Conservation (phyloP, 2,888 invertebrate genomes). For the Orthonychiurus folsomi region DNA sequence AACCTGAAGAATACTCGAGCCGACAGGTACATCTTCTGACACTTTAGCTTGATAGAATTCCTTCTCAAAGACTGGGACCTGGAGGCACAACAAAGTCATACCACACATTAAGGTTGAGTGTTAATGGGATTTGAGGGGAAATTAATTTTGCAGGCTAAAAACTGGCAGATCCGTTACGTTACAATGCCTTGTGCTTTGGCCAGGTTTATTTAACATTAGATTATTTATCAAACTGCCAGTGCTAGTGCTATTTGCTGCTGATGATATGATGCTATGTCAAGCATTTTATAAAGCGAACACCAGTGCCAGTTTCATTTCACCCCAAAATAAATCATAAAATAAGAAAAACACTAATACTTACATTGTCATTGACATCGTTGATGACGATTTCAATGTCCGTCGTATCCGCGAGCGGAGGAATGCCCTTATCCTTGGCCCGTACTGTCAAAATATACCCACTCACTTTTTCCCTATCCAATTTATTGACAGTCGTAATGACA, state of each 20-base stretch:
- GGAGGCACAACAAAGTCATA: background rate
- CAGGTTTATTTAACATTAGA: too few species aligned
- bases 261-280: too few species aligned
- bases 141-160: too few species aligned
- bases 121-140: too few species aligned
- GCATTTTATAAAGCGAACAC: too few species aligned
- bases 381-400: slow-evolving; percentile 93
- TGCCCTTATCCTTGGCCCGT: slow-evolving; percentile 85
- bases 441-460: slow-evolving; percentile 77
- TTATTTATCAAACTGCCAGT: too few species aligned
- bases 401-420: slow-evolving; percentile 80
- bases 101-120: slow-evolving; percentile 48
- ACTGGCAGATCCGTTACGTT: too few species aligned
- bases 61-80: slow-evolving; percentile 31
- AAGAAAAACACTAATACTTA: too few species aligned
- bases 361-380: slow-evolving; percentile 92
- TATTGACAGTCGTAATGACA: slow-evolving; percentile 75
- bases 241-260: too few species aligned
- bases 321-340: too few species aligned
- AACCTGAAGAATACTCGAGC: slow-evolving; percentile 46
- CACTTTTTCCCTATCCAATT: slow-evolving; percentile 72
- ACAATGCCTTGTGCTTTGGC: too few species aligned
- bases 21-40: slow-evolving; percentile 48
- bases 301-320: too few species aligned
- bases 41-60: slow-evolving; percentile 47